Percentiles rank a stretch among this genome's conserved stretches.
Evolutionary conservation across 2,113 vertebrate genomes (phyloP).

Genomic region (Baryphthengus martii): DNA sequence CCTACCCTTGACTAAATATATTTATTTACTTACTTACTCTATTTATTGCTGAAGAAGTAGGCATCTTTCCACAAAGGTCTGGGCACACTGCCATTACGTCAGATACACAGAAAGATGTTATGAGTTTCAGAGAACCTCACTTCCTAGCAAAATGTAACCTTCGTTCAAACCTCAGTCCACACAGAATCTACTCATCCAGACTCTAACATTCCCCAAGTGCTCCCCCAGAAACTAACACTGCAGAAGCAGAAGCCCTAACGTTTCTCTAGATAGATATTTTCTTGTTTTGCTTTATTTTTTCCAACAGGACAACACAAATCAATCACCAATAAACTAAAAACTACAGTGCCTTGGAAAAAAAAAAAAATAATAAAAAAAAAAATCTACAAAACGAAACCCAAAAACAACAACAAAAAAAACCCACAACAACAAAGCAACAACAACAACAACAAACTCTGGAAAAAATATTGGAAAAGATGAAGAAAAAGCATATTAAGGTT

Average conservation of each 20-base stretch:
- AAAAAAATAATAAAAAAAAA: neutral
- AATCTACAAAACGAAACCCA: neutral
- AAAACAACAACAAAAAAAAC: neutral
- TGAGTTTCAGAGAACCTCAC: neutral
- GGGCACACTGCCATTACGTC: neutral
- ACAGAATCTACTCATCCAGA: neutral
- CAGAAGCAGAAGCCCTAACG: neutral
- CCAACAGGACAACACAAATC: neutral
- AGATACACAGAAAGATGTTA: neutral
- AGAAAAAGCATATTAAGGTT: neutral
- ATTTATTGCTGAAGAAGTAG: constrained; percentile 21
- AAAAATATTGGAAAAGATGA: neutral
- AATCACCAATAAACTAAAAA: neutral
- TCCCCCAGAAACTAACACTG: neutral
- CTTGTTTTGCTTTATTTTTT: neutral
- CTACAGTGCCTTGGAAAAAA: neutral
- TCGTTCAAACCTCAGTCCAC: neutral
- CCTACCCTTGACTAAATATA: neutral
- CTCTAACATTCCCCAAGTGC: neutral
- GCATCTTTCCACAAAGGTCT: neutral
- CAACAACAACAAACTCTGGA: neutral
- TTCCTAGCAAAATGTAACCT: neutral
- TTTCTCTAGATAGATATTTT: neutral
- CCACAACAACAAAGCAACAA: too few species aligned
- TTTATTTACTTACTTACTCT: constrained; percentile 7